Evolutionary conservation across 1,140 invertebrate species (phyloP).

Genomic region (Antheraea pernyi): DNA sequence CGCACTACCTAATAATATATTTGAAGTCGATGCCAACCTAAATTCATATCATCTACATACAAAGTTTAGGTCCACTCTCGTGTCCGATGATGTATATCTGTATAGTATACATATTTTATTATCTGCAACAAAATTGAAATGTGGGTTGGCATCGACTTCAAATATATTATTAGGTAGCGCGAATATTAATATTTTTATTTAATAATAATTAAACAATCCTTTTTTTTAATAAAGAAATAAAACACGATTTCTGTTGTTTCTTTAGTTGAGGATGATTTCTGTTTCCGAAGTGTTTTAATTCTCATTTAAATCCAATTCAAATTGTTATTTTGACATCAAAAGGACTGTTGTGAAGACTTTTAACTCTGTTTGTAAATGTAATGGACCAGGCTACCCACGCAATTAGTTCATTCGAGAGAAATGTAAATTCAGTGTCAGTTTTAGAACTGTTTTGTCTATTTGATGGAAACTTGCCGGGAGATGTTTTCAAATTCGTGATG

Average conservation of each 20-base stretch:
- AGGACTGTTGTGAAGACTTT: neutral
- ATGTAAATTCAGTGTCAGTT: conserved; percentile 21
- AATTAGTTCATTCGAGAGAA: conserved; percentile 8
- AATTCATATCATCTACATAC: too few relatives aligned
- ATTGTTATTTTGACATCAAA: neutral
- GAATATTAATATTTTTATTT: too few relatives aligned
- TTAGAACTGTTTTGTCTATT: conserved; percentile 17
- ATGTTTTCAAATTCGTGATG: neutral
- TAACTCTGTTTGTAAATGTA: neutral
- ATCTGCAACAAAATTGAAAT: too few relatives aligned
- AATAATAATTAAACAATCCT: too few relatives aligned
- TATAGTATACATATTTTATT: too few relatives aligned
- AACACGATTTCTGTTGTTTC: neutral
- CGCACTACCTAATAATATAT: too few relatives aligned
- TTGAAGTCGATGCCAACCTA: too few relatives aligned
- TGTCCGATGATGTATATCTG: too few relatives aligned
- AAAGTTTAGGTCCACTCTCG: too few relatives aligned
- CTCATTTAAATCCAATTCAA: neutral
- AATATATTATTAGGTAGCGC: too few relatives aligned
- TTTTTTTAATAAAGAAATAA: neutral
- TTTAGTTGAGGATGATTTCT: neutral
- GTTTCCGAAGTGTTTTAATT: neutral
- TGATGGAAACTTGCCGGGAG: neutral
- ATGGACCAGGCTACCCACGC: neutral
- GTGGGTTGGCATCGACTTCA: too few relatives aligned